phyloP scores from a whole-genome alignment of 2,888 invertebrate species.

The Ametastegia equiseti region DNA sequence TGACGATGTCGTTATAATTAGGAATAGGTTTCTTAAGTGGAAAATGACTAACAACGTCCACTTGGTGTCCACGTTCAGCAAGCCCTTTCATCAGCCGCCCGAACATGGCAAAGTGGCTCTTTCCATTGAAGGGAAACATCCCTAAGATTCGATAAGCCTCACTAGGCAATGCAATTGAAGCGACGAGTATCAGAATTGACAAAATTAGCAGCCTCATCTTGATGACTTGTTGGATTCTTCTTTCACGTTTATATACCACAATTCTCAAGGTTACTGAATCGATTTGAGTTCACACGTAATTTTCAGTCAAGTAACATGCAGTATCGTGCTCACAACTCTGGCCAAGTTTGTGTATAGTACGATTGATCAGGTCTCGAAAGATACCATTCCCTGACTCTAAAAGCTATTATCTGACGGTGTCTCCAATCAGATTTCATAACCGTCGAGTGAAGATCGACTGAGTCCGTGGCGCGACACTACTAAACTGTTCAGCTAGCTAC shows the following conservation, averaged over 20 bases:
- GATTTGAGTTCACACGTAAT: background rate
- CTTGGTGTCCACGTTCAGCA: slow-evolving; percentile 74
- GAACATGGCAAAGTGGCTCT: slow-evolving; percentile 76
- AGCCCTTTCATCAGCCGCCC: slow-evolving; percentile 73
- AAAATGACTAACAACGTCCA: slow-evolving; percentile 65
- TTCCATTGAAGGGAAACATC: slow-evolving; percentile 75
- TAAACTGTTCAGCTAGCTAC: too few species aligned
- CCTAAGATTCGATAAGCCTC: slow-evolving; percentile 73
- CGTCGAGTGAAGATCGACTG: too few species aligned
- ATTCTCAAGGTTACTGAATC: background rate
- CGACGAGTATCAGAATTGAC: background rate
- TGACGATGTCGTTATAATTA: background rate
- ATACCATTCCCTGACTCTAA: too few species aligned
- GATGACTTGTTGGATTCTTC: background rate
- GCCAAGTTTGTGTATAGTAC: too few species aligned
- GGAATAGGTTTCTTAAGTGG: slow-evolving; percentile 25
- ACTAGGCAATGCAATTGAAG: slow-evolving; percentile 52
- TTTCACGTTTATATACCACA: background rate
- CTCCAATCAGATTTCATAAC: too few species aligned
- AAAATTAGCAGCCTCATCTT: background rate
- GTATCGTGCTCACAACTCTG: too few species aligned
- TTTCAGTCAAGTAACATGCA: too few species aligned
- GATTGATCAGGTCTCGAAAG: too few species aligned
- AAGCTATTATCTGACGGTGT: too few species aligned
- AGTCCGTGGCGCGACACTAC: too few species aligned